These are phyloP conservation scores for Merodon equestris DNA, from an alignment of 2,888 invertebrate genomes.

Conservation along the genomic window DNA sequence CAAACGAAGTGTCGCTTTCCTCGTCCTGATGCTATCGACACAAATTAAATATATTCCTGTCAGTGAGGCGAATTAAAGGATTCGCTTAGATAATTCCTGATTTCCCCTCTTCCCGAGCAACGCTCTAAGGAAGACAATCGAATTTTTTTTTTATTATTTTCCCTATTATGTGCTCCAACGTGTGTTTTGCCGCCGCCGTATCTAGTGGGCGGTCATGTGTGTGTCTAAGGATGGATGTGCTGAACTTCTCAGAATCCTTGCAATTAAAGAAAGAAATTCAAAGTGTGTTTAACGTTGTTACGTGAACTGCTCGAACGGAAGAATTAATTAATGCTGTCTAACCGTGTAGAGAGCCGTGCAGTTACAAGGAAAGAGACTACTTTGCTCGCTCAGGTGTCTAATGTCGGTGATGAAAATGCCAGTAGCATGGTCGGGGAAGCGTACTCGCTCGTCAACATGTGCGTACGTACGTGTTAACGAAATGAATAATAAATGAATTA, in stretches of 20 bases:
- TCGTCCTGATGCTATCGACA: slow-evolving; percentile 1
- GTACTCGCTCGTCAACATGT: not conserved
- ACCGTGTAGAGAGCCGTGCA: slow-evolving; percentile 31
- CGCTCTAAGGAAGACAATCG: not conserved
- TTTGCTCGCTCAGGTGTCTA: slow-evolving; percentile 2
- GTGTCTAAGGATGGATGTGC: slow-evolving; percentile 29
- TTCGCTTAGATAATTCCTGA: slow-evolving; percentile 19
- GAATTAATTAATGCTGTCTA: slow-evolving; percentile 44
- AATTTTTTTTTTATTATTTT: not conserved
- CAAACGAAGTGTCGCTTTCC: slow-evolving; percentile 27
- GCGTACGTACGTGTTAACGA: not conserved
- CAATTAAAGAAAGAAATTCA: slow-evolving; percentile 38
- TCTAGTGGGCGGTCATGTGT: not conserved
- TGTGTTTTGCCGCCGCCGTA: not conserved
- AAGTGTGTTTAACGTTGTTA: slow-evolving; percentile 38
- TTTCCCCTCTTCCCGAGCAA: not conserved
- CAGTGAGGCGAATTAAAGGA: slow-evolving; percentile 22
- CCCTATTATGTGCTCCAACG: not conserved
- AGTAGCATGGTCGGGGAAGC: not conserved
- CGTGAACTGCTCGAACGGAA: slow-evolving; percentile 42
- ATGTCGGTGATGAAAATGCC: not conserved
- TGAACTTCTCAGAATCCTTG: slow-evolving; percentile 37
- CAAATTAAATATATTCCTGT: slow-evolving; percentile 17
- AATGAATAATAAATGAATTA: too few species aligned
- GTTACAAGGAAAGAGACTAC: slow-evolving; percentile 14